A percentile compares a stretch with the other conserved stretches of the same genome.
phyloP scores from a whole-genome alignment of 2,113 vertebrate genomes.

The Camelus dromedarius region DNA sequence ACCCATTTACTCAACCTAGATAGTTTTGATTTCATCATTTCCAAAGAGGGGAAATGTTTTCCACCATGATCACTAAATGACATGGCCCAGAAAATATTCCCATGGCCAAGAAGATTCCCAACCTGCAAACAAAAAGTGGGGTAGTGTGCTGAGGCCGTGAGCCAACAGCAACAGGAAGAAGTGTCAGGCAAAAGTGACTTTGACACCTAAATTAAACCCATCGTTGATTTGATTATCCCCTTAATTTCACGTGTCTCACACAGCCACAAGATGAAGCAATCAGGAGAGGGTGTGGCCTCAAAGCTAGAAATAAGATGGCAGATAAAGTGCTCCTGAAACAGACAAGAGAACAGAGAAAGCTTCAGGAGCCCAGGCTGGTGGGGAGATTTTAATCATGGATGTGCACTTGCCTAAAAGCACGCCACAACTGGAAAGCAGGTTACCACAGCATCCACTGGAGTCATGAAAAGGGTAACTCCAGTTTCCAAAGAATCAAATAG shows the following conservation, averaged over 20 bases:
- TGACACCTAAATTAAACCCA: background rate
- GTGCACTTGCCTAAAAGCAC: background rate
- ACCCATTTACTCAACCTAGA: background rate
- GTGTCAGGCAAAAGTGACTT: background rate
- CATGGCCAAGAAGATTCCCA: background rate
- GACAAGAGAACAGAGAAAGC: background rate
- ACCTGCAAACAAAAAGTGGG: background rate
- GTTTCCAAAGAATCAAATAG: constrained; percentile 67
- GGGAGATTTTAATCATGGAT: constrained; percentile 20
- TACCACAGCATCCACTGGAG: background rate
- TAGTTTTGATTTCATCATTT: background rate
- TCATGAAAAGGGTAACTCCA: constrained; percentile 6
- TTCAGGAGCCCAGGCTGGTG: background rate
- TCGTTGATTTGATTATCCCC: constrained; percentile 20
- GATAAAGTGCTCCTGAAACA: constrained; percentile 54
- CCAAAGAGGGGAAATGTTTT: constrained; percentile 34
- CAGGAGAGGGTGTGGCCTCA: constrained; percentile 10
- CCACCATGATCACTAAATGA: background rate
- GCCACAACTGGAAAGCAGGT: constrained; percentile 56
- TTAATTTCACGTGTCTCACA: constrained; percentile 59
- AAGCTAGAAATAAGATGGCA: constrained; percentile 58
- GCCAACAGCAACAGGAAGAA: background rate
- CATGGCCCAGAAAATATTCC: background rate
- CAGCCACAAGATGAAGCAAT: constrained; percentile 36
- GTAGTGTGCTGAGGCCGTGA: background rate